A percentile compares a stretch with the other conserved stretches of the same genome.
phyloP scores from a whole-genome alignment of 2,113 vertebrate species.

The Myodes glareolus region DNA sequence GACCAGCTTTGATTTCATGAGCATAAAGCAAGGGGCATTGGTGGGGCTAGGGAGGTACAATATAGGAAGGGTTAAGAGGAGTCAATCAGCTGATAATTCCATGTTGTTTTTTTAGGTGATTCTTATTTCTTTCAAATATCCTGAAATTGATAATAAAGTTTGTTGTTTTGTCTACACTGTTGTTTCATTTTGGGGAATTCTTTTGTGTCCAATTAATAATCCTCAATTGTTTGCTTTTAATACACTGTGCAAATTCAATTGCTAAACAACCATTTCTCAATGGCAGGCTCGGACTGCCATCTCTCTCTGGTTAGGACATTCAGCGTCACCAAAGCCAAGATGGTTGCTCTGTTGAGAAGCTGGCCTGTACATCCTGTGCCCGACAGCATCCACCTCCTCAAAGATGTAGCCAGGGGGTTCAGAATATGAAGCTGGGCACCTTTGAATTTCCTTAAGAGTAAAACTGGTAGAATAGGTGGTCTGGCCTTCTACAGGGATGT shows the following conservation, averaged over 20 bases:
- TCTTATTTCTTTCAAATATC: constrained; percentile 72
- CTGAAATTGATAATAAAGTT: constrained; percentile 39
- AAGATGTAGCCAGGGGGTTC: constrained; percentile 71
- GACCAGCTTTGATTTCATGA: constrained; percentile 45
- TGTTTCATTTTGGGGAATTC: constrained; percentile 61
- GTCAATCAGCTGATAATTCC: background rate
- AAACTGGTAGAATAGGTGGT: constrained; percentile 77
- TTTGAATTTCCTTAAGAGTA: constrained; percentile 70
- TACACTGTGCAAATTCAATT: constrained; percentile 59
- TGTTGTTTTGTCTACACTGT: background rate
- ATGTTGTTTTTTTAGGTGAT: constrained; percentile 47
- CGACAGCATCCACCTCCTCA: constrained; percentile 68
- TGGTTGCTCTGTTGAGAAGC: background rate
- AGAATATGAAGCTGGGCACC: constrained; percentile 77
- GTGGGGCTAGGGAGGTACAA: background rate
- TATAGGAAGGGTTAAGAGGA: background rate
- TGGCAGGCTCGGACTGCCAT: constrained; percentile 66
- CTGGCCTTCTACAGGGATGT: constrained; percentile 51
- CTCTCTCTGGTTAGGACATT: constrained; percentile 46
- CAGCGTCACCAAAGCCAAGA: background rate
- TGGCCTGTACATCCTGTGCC: constrained; percentile 77
- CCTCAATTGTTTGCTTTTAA: constrained; percentile 50
- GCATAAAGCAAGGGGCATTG: background rate
- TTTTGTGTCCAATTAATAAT: constrained; percentile 62
- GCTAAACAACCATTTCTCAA: constrained; percentile 56